phyloP scores from a whole-genome alignment of 2,113 vertebrate genomes.

The Paralichthys olivaceus region DNA sequence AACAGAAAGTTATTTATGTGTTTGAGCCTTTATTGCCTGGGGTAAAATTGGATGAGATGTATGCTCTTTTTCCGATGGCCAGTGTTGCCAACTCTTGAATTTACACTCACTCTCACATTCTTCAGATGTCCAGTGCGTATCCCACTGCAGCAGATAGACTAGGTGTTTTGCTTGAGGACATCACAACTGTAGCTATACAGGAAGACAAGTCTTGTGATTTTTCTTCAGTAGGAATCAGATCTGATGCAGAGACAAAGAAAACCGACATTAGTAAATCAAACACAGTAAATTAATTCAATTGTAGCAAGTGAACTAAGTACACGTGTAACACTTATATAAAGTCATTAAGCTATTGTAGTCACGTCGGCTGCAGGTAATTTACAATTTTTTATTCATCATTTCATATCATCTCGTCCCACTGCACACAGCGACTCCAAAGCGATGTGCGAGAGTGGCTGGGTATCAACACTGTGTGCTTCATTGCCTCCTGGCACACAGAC shows the following conservation, averaged over 20 bases:
- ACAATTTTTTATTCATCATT: constrained; percentile 3
- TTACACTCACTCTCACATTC: not conserved
- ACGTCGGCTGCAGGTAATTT: constrained; percentile 25
- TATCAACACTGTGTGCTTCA: constrained; percentile 44
- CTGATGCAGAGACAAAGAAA: not conserved
- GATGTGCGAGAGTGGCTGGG: constrained; percentile 17
- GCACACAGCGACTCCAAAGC: constrained; percentile 38
- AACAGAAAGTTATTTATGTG: not conserved
- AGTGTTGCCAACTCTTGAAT: not conserved
- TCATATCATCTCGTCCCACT: constrained; percentile 15
- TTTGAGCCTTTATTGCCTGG: not conserved
- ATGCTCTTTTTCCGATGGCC: not conserved
- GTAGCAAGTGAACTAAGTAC: not conserved
- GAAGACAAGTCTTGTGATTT: not conserved
- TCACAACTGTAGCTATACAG: not conserved
- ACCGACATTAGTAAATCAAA: not conserved
- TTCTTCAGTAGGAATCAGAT: not conserved
- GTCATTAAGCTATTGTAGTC: constrained; percentile 7
- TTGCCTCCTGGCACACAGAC: constrained; percentile 36
- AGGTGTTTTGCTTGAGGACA: constrained; percentile 3
- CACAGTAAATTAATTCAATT: not conserved
- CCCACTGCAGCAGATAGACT: not conserved
- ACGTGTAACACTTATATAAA: not conserved
- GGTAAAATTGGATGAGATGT: not conserved
- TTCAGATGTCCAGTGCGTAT: not conserved